Base-by-base conservation (phyloP, 92 coral and sea anemone genomes). In the Pocillopora grandis region DNA sequence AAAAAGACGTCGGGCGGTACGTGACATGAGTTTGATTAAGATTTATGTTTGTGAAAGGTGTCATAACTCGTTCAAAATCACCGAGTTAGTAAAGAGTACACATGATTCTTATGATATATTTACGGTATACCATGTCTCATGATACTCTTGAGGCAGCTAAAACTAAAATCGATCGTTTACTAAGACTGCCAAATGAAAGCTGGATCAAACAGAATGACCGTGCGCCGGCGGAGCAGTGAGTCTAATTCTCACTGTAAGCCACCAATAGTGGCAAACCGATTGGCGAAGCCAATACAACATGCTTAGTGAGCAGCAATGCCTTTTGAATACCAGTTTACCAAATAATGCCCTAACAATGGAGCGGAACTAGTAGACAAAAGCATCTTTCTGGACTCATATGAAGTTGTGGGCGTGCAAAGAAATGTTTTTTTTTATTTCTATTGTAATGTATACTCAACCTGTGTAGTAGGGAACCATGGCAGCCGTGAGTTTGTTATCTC, bases 401-500 rank as follows among this genome's bases (percentile, higher is more conserved):
- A 80, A 80, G 48, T 15, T 57, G 66, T 57, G 18, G 49, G 55
- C 42, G 21, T 17, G 63, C 33, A 83, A 57, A 71, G 59, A 70
- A 71, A 69, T 21, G 31, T 27, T 66, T 66, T 52, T 59, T 71
- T 65, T 68, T n/a, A 13, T 42, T 18, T 23, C 37, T 62, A 6
- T 37, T 49, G 6, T 35, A 10, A 3, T 42, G 4, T 0, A 42
- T 86, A 83, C 66, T 59, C n/a, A 79, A 96, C 99, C 99, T 87
- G 98, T 94, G 66, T 97, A 97, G 31, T 97, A 95, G 15, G 95
- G 94, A 1, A 91, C 88, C 93, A 97, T 92, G 80, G 92, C 87
- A 48, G 95, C 94, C 9, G 99, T 94, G 17, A 97, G 88, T 69
- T 92, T 94, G 87, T 94, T 97, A 72, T 94, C 98, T 31, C 99